phyloP scores from a whole-genome alignment of 2,113 vertebrate species.

The Chaetodon auriga region DNA sequence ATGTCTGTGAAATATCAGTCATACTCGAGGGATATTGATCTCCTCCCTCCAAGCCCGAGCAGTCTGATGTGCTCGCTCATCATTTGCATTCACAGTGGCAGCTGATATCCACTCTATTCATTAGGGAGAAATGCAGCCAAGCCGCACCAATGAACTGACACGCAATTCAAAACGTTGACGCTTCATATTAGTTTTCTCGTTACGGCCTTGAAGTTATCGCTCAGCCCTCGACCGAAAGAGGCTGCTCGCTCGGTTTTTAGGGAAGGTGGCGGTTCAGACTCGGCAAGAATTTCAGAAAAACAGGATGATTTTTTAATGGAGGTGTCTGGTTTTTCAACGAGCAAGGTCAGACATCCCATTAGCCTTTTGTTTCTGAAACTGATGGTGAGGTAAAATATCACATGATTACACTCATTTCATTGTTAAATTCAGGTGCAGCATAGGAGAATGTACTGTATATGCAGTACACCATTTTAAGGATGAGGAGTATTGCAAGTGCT shows the following conservation, averaged over 20 bases:
- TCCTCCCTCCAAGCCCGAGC: background rate
- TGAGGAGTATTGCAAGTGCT: background rate
- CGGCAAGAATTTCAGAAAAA: constrained; percentile 1
- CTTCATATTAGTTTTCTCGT: constrained; percentile 41
- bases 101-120: constrained; percentile 17
- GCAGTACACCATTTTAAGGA: too few relatives aligned
- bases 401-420: background rate
- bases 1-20: constrained; percentile 1
- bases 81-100: constrained; percentile 50
- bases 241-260: background rate
- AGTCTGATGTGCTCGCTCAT: constrained; percentile 4
- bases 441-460: background rate
- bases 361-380: constrained; percentile 25
- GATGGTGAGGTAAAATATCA: constrained; percentile 1
- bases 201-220: constrained; percentile 15
- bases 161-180: constrained; percentile 3
- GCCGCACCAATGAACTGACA: constrained; percentile 11
- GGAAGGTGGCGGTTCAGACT: background rate
- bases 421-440: background rate
- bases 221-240: background rate
- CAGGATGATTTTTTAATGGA: constrained; percentile 2
- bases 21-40: background rate
- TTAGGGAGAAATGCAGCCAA: constrained; percentile 39
- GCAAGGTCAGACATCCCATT: constrained; percentile 37
- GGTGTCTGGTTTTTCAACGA: background rate